Conservation (phyloP, 2,797 vertebrate genomes). For the Alectoris magna region DNA sequence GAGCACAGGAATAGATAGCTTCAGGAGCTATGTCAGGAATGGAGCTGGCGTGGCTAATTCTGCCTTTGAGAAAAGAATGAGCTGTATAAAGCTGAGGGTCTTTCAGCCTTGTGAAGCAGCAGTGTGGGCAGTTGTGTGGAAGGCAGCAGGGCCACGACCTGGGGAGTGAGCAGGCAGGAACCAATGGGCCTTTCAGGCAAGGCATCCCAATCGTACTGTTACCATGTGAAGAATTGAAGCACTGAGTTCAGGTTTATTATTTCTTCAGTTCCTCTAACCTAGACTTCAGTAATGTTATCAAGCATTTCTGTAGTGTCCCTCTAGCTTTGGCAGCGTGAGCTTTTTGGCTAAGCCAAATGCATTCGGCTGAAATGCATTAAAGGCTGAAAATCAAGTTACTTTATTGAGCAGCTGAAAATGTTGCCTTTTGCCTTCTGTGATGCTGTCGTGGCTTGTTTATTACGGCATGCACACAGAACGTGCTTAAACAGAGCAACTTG, state of each 20-base stretch:
- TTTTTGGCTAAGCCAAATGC: not conserved
- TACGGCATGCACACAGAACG: rapidly evolving
- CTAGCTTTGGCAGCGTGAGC: rapidly evolving
- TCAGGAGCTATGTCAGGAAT: not conserved
- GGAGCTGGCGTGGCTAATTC: not conserved
- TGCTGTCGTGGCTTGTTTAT: not conserved
- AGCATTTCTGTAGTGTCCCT: not conserved
- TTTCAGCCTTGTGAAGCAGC: not conserved
- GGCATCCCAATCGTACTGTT: not conserved
- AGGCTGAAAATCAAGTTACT: not conserved
- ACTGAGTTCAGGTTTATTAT: not conserved
- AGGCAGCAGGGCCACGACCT: rapidly evolving
- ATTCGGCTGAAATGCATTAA: not conserved
- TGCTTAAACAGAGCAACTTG: not conserved
- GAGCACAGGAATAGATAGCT: not conserved
- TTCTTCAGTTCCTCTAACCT: not conserved
- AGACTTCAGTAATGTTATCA: not conserved
- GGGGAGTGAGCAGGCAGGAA: not conserved
- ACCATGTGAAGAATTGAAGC: not conserved
- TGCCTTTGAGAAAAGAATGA: not conserved
- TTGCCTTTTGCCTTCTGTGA: not conserved
- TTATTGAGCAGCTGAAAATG: not conserved
- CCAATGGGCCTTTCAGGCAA: not conserved
- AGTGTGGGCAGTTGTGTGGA: not conserved
- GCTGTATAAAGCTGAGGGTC: not conserved